Base-by-base conservation (phyloP, 1,140 invertebrate genomes). In the Drosophila bocqueti region DNA sequence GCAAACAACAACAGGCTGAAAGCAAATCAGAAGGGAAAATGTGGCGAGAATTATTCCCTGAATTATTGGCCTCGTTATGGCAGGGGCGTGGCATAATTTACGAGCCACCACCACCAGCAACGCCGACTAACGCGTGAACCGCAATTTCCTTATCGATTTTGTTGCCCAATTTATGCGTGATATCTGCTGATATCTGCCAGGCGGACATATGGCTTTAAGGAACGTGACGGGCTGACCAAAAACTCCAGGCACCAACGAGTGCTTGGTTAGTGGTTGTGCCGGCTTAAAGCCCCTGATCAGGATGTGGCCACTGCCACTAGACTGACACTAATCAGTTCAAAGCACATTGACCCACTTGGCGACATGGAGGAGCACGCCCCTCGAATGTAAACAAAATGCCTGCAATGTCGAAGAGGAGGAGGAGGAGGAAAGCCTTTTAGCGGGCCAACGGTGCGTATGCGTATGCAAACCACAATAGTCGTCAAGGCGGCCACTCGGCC, bases 51-150 rank as follows among this genome's bases (percentile, higher is more conserved):
- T 91, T 90, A 90, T 90, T 90, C 81, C 72, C 62, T 61, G 76
- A 82, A 80, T 90, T 91, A 90, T 90, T 90, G 79, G 85, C 75
- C 71, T 81, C 60, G 79, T 90, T 90, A 85, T 91, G 75, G 68
- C 72, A 81, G 71, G 61, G 83, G 85, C 85, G 85, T 89, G 84
- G 84, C 84, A 87, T 89, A 83, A 84, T 84, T 87, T 86, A 83
- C 67, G 67, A 50, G 52, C 45, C 43, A 54, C n/a, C 65, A 52
- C 9, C 21, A 21, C 24, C 34, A 26, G 52, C 26, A 34, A 36
- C 26, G 18, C 24, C 9, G 16, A 26, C 54, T 29, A 55, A 77
- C 80, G 63, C 63, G 34, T 34, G 40, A 29, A 65, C 61, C 69
- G 55, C 45, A 66, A 38, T 50, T 46, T 50, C 49, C 63, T 76